These are phyloP conservation scores for Dolichopus griseipennis DNA, from an alignment of 2,888 invertebrate species.

Conservation along the genomic window DNA sequence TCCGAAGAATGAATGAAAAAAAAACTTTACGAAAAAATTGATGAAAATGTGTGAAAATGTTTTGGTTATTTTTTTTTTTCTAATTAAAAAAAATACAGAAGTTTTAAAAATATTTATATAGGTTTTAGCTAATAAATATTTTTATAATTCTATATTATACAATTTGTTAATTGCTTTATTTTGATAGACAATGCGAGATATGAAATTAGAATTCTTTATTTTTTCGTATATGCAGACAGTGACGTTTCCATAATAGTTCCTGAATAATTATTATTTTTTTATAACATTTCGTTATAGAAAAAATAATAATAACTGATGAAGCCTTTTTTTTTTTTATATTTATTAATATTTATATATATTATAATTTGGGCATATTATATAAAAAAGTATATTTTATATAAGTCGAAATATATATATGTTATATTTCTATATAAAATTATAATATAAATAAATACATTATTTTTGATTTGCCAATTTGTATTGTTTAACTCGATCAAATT, in stretches of 20 bases:
- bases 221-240: constrained; percentile 12
- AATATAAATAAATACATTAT: too few species aligned
- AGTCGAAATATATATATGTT: too few species aligned
- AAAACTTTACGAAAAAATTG: background rate
- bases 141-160: background rate
- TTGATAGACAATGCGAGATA: background rate
- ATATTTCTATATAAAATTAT: too few species aligned
- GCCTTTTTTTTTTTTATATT: background rate
- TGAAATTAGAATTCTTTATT: constrained; percentile 13
- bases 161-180: background rate
- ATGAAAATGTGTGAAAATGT: background rate
- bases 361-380: too few species aligned
- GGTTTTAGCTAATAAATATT: constrained; percentile 2
- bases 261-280: background rate
- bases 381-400: too few species aligned
- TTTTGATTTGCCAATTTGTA: too few species aligned
- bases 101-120: background rate
- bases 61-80: background rate
- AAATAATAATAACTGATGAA: background rate
- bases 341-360: too few species aligned
- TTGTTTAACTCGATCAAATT: too few species aligned
- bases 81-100: background rate
- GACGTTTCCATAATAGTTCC: constrained; percentile 12
- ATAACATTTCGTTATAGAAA: background rate
- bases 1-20: background rate